phyloP scores from a whole-genome alignment of 2,888 invertebrate genomes.

The Hirtodrosophila trivittata region DNA sequence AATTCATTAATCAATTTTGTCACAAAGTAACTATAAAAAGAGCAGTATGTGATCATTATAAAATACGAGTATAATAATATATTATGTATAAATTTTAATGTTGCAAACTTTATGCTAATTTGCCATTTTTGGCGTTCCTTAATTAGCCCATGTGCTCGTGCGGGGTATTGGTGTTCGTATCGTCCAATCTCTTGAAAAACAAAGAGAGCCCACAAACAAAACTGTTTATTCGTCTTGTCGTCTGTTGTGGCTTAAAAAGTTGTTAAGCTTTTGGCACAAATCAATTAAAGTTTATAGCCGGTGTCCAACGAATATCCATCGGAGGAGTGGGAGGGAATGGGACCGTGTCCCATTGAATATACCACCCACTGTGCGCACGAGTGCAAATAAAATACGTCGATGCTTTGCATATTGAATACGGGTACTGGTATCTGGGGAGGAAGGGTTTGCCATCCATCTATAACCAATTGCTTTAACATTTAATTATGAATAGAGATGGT shows the following conservation, averaged over 20 bases:
- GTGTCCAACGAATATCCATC: conserved; percentile 36
- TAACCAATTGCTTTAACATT: conserved; percentile 57
- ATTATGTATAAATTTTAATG: conserved; percentile 57
- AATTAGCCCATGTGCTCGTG: conserved; percentile 56
- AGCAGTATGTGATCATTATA: conserved; percentile 65
- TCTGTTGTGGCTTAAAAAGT: conserved; percentile 50
- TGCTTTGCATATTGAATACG: conserved; percentile 65
- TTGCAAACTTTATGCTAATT: conserved; percentile 78
- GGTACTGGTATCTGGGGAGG: conserved; percentile 22
- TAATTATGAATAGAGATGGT: conserved; percentile 52
- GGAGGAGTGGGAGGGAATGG: conserved; percentile 9
- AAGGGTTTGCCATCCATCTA: conserved; percentile 42
- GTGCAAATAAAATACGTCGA: conserved; percentile 62
- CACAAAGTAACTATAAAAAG: conserved; percentile 74
- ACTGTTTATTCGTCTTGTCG: not conserved
- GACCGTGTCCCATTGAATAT: conserved; percentile 44
- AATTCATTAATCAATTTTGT: conserved; percentile 77
- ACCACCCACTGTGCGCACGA: conserved; percentile 74
- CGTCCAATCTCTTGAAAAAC: conserved; percentile 1
- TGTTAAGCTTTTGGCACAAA: conserved; percentile 70
- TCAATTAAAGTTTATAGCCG: conserved; percentile 66
- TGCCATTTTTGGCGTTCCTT: conserved; percentile 73
- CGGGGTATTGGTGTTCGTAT: conserved; percentile 14
- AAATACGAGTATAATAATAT: conserved; percentile 20
- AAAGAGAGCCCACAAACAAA: conserved; percentile 13